These are phyloP conservation scores for Mimachlamys varia DNA, from an alignment of 2,888 invertebrate genomes.

Conservation along the genomic window DNA sequence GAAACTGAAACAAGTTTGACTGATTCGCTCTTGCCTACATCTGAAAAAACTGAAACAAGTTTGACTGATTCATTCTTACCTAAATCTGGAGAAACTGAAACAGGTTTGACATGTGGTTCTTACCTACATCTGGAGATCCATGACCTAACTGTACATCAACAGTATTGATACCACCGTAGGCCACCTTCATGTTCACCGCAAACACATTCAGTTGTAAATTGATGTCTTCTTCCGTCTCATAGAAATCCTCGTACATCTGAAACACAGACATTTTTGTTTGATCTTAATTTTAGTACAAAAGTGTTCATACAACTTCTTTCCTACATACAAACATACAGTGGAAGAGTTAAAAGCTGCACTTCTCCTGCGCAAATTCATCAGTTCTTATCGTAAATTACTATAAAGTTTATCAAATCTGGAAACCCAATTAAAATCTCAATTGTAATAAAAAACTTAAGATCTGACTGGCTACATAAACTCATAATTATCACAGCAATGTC, in stretches of 20 bases:
- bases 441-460: no score
- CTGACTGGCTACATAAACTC: no score
- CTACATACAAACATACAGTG: no score
- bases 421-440: no score
- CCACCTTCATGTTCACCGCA: slow-evolving; percentile 76
- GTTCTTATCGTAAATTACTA: no score
- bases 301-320: background rate
- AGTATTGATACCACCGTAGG: slow-evolving; percentile 79
- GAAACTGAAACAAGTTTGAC: no score
- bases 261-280: slow-evolving; percentile 5
- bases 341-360: no score
- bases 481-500: no score
- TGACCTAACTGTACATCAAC: slow-evolving; percentile 78
- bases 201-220: slow-evolving; percentile 77
- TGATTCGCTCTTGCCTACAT: slow-evolving; percentile 65
- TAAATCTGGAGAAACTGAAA: background rate
- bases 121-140: slow-evolving; percentile 67
- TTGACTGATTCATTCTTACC: no score
- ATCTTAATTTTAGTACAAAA: background rate
- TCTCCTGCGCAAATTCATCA: no score
- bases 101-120: slow-evolving; percentile 13
- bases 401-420: no score
- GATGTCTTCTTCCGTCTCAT: slow-evolving; percentile 75
- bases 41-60: background rate
- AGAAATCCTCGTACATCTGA: slow-evolving; percentile 77